A percentile compares a stretch with the other conserved stretches of the same genome.
These are phyloP conservation scores for Conops quadrifasciatus DNA, from an alignment of 2,888 invertebrate species.

Conservation along the genomic window DNA sequence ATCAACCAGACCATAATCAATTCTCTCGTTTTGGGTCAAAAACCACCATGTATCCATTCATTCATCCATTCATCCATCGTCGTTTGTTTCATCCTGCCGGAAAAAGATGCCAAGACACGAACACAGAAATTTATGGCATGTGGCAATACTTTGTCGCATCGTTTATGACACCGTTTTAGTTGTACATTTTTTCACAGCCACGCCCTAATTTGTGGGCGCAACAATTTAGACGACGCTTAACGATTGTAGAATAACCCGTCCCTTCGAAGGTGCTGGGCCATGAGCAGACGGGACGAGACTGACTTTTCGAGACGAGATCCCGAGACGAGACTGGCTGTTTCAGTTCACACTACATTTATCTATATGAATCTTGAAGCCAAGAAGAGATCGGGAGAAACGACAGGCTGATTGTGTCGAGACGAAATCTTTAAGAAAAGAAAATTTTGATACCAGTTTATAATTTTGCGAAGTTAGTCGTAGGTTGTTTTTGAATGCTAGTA, in stretches of 20 bases:
- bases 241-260: background rate
- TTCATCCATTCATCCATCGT: no score
- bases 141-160: conserved; percentile 24
- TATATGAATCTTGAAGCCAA: background rate
- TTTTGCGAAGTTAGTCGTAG: no score
- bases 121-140: conserved; percentile 22
- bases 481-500: no score
- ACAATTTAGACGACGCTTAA: background rate
- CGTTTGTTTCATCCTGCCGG: background rate
- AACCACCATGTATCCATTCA: background rate
- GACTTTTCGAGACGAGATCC: no score
- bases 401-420: background rate
- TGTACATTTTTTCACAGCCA: conserved; percentile 27
- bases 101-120: background rate
- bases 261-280: no score
- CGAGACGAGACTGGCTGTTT: no score
- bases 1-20: background rate
- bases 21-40: background rate
- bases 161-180: conserved; percentile 5
- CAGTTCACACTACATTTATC: no score
- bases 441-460: conserved; percentile 9
- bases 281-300: no score
- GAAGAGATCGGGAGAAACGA: background rate
- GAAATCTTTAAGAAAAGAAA: no score
- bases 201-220: conserved; percentile 26